phyloP scores from a whole-genome alignment of 1,140 invertebrate genomes.

The Globodera rostochiensis region DNA sequence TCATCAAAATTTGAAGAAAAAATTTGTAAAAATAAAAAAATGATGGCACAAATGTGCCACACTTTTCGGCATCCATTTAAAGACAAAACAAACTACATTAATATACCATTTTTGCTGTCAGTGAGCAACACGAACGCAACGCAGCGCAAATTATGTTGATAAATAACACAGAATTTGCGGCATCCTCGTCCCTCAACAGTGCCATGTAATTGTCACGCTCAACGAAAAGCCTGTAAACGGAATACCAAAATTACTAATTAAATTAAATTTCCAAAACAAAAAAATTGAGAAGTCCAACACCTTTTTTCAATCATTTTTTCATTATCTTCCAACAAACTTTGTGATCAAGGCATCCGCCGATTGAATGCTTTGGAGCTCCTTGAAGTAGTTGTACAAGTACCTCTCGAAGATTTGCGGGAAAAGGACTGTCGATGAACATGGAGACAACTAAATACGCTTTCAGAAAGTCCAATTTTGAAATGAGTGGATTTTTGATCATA shows the following conservation, averaged over 20 bases:
- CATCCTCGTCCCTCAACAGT: slow-evolving; percentile 39
- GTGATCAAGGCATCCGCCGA: slow-evolving; percentile 57
- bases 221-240: slow-evolving; percentile 49
- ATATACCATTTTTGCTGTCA: slow-evolving; percentile 59
- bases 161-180: slow-evolving; percentile 45
- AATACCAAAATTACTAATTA: slow-evolving; percentile 16
- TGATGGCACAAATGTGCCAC: slow-evolving; percentile 9
- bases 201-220: slow-evolving; percentile 40
- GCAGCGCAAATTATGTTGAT: slow-evolving; percentile 60
- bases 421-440: slow-evolving; percentile 30
- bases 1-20: too few relatives aligned
- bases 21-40: too few relatives aligned
- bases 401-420: slow-evolving; percentile 56
- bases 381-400: slow-evolving; percentile 57
- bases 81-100: too few relatives aligned
- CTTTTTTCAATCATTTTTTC: too few relatives aligned
- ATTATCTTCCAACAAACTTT: slow-evolving; percentile 40
- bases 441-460: slow-evolving; percentile 38
- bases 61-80: background rate
- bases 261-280: too few relatives aligned
- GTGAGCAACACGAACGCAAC: slow-evolving; percentile 52
- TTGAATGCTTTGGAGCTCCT: slow-evolving; percentile 37
- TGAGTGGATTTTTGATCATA: too few relatives aligned
- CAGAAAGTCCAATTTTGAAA: background rate
- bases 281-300: too few relatives aligned